Evolutionary conservation across 2,888 invertebrate genomes (phyloP).

Genomic region (Mythimna pallens): DNA sequence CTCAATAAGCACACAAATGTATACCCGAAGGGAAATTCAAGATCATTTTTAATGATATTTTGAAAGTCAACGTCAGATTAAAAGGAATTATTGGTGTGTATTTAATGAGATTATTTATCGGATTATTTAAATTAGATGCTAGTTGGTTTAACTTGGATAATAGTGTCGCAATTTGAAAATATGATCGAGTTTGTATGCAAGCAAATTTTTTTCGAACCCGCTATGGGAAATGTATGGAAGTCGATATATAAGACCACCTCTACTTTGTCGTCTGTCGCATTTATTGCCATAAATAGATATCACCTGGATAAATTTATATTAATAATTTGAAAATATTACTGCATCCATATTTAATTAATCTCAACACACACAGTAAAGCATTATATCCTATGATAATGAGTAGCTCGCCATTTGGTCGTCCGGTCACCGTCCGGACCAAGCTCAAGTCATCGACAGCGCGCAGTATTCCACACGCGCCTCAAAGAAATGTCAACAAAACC

Average conservation of each 20-base stretch:
- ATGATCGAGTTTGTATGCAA: conserved; percentile 46
- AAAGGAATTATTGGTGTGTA: conserved; percentile 69
- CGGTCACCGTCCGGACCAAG: no score
- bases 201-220: conserved; percentile 33
- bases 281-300: conserved; percentile 11
- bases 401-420: no score
- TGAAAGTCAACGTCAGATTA: conserved; percentile 74
- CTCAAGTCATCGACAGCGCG: no score
- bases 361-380: no score
- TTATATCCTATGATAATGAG: no score
- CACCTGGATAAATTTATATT: background rate
- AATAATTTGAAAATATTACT: background rate
- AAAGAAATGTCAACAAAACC: no score
- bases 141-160: conserved; percentile 50
- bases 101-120: conserved; percentile 67
- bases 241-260: conserved; percentile 32
- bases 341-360: no score
- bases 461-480: no score
- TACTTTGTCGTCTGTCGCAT: conserved; percentile 15
- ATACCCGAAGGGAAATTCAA: conserved; percentile 66
- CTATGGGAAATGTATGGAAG: conserved; percentile 23
- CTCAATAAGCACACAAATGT: conserved; percentile 70
- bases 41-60: conserved; percentile 75
- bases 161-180: conserved; percentile 61
- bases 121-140: conserved; percentile 62